These are phyloP conservation scores for Speoplatyrhinus poulsoni DNA, from an alignment of 2,113 vertebrate genomes.

Conservation along the genomic window DNA sequence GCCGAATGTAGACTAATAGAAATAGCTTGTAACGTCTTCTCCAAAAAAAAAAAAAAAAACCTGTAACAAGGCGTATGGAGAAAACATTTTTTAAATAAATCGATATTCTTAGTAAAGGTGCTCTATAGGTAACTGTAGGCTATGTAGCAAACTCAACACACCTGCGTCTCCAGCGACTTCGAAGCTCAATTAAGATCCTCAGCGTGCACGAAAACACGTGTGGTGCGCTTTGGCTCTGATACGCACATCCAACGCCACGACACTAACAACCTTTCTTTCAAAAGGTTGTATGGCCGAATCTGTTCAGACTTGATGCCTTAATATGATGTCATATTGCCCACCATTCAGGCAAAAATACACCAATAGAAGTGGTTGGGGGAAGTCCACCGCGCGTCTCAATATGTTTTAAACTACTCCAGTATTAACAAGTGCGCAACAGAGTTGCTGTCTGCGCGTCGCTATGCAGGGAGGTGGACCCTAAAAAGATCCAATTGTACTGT, in stretches of 20 bases:
- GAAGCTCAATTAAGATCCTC: background rate
- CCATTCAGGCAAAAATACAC: background rate
- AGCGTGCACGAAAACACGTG: background rate
- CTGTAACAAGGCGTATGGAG: too few relatives aligned
- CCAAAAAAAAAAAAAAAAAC: too few relatives aligned
- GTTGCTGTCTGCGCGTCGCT: background rate
- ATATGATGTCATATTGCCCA: background rate
- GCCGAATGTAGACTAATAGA: too few relatives aligned
- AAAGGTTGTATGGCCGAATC: slow-evolving; percentile 21
- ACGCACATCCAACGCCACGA: slow-evolving; percentile 31
- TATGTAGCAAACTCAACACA: too few relatives aligned
- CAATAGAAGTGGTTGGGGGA: background rate
- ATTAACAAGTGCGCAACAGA: slow-evolving; percentile 49
- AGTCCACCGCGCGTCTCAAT: background rate
- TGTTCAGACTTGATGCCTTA: background rate
- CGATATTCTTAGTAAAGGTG: too few relatives aligned
- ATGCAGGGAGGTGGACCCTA: background rate
- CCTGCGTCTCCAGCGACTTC: background rate
- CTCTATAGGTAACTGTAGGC: too few relatives aligned
- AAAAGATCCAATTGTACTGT: background rate
- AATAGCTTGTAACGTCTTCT: too few relatives aligned
- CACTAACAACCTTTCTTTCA: slow-evolving; percentile 2
- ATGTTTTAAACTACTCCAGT: background rate
- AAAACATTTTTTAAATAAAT: too few relatives aligned
- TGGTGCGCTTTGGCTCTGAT: background rate